phyloP scores from a whole-genome alignment of 2,797 vertebrate species.

The Mionectes olivaceus region DNA sequence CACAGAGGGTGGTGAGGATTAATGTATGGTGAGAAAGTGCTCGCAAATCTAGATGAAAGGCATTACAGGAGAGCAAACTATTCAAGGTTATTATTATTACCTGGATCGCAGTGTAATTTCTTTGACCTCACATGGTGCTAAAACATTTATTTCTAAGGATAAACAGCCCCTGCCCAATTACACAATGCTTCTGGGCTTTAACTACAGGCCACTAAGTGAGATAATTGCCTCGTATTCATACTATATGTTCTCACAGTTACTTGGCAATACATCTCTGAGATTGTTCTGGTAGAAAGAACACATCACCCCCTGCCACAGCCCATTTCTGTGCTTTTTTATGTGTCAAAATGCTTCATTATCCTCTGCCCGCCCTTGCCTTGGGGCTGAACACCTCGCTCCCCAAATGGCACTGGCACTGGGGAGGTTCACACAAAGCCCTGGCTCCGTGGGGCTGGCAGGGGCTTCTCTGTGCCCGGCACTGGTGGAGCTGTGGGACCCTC shows the following conservation, averaged over 20 bases:
- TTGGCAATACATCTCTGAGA: conserved; percentile 54
- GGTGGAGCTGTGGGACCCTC: background rate
- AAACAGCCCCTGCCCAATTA: conserved; percentile 67
- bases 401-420: background rate
- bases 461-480: background rate
- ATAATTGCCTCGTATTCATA: conserved; percentile 65
- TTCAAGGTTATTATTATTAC: conserved; percentile 70
- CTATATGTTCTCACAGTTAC: conserved; percentile 61
- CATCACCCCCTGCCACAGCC: conserved; percentile 49
- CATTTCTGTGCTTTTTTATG: conserved; percentile 10
- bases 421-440: background rate
- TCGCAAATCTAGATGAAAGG: conserved; percentile 56
- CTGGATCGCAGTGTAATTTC: conserved; percentile 53
- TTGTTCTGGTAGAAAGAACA: conserved; percentile 58
- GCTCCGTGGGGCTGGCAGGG: background rate
- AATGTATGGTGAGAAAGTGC: conserved; percentile 64
- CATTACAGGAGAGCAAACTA: conserved; percentile 48
- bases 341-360: conserved; percentile 56
- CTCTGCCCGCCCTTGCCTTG: background rate
- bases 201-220: conserved; percentile 67
- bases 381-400: background rate
- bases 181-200: conserved; percentile 62
- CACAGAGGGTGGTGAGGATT: conserved; percentile 26
- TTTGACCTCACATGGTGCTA: conserved; percentile 64
- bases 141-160: conserved; percentile 61